phyloP scores from a whole-genome alignment of 2,797 vertebrate species.

The Enteromius fasciolatus region DNA sequence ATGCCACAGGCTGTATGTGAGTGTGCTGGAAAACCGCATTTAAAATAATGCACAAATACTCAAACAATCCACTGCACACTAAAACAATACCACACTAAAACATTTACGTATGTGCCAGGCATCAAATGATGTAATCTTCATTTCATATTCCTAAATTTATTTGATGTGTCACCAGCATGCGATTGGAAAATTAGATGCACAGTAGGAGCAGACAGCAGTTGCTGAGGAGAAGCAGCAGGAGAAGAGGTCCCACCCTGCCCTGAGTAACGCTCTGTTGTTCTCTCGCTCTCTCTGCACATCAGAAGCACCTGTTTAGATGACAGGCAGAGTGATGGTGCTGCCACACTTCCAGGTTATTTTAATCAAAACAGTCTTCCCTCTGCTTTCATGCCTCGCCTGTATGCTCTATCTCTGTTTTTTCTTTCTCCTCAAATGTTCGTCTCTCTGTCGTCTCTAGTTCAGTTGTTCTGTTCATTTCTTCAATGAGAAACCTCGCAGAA shows the following conservation, averaged over 20 bases:
- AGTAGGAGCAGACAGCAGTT: conserved; percentile 31
- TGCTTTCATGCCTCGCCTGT: background rate
- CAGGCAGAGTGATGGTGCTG: conserved; percentile 24
- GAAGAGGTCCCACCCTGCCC: conserved; percentile 15
- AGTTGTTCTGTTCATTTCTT: background rate
- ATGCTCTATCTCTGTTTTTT: background rate
- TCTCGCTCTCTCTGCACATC: conserved; percentile 25
- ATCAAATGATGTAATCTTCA: background rate
- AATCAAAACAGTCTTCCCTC: conserved; percentile 39
- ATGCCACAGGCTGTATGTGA: background rate
- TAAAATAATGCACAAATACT: background rate
- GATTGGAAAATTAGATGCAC: background rate
- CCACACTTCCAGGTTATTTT: conserved; percentile 28
- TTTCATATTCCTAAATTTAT: background rate
- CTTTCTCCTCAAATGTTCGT: conserved; percentile 7
- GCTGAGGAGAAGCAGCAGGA: conserved; percentile 18
- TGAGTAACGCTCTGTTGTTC: conserved; percentile 18
- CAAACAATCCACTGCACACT: background rate
- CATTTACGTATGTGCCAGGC: background rate
- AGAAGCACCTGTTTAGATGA: conserved; percentile 46
- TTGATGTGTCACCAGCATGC: background rate
- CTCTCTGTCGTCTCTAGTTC: background rate
- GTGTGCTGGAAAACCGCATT: background rate
- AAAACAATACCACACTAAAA: background rate
- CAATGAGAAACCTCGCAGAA: background rate